Base-by-base conservation (phyloP, 2,888 invertebrate species). In the Troides helena region DNA sequence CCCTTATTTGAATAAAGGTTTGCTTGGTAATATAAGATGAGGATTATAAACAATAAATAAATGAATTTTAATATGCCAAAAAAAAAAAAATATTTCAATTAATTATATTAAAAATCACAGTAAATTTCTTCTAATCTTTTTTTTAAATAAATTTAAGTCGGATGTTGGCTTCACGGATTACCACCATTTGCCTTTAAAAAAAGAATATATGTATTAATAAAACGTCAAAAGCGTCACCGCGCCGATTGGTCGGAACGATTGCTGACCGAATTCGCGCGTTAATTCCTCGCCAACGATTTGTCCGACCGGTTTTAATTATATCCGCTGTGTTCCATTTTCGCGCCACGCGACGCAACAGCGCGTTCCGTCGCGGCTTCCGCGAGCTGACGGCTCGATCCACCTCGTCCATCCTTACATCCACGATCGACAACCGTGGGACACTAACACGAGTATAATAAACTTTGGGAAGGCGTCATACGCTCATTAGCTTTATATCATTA, bases 291-390 rank as follows among this genome's bases (percentile, higher is more conserved):
- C 86, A 82, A 78, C 83, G 85, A 87, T 87, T 88, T 86, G 86
- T 86, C 82, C 83, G 87, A 81, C 83, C 81, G 79, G 87, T 88
- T 89, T 89, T 92, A 92, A 90, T 90, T 90, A 91, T 91, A 92
- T 85, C 90, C 89, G 88, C 89, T 86, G 87, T 80, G 90, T 86
- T 88, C 91, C 90, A 90, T 91, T 91, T 91, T 90, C 86, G 82
- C 81, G 80, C 80, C 77, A 82, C 82, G 81, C 84, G 81, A 80
- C 85, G 83, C 81, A 82, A 82, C 80, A 76, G 80, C 79, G 80
- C 80, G 82, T 80, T 78, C 77, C 75, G 72, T 74, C 75, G 76
- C 73, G 75, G 85, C 90, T 90, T 90, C 90, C 91, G 90, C 80
- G 83, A 85, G 79, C 77, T 80, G 80, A 78, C 62, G 70, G 81